phyloP scores from a whole-genome alignment of 1,140 invertebrate species.

The Asobara japonica region DNA sequence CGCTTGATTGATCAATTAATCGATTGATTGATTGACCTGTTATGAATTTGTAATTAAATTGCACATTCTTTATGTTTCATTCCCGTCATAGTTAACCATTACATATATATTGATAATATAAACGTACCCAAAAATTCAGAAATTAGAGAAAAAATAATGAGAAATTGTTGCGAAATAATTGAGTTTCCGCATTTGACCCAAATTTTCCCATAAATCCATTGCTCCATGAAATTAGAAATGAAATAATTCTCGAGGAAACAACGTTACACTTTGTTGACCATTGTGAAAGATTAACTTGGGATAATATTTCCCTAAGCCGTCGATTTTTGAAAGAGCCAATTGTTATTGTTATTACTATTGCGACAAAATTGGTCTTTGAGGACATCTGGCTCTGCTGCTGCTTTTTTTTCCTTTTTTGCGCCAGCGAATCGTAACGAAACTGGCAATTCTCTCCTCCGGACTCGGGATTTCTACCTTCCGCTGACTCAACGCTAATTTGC shows the following conservation, averaged over 20 bases:
- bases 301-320: neutral
- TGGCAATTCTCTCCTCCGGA: slow-evolving; percentile 7
- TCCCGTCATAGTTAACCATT: too few species aligned
- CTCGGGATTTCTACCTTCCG: neutral
- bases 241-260: neutral
- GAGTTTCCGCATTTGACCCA: neutral
- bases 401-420: too few species aligned
- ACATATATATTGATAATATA: too few species aligned
- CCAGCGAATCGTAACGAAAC: neutral
- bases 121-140: too few species aligned
- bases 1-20: too few species aligned
- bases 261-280: neutral
- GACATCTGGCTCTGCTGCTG: neutral
- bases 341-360: neutral
- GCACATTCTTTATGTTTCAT: too few species aligned
- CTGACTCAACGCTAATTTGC: slow-evolving; percentile 3
- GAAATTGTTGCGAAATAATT: neutral
- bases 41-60: too few species aligned
- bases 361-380: slow-evolving; percentile 8
- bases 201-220: neutral
- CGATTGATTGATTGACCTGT: too few species aligned
- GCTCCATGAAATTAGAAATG: neutral
- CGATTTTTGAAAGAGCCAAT: neutral
- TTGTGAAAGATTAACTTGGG: slow-evolving; percentile 1
- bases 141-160: too few species aligned